These are phyloP conservation scores for Pseudomugil tenellus DNA, from an alignment of 2,797 vertebrate species.

Conservation along the genomic window DNA sequence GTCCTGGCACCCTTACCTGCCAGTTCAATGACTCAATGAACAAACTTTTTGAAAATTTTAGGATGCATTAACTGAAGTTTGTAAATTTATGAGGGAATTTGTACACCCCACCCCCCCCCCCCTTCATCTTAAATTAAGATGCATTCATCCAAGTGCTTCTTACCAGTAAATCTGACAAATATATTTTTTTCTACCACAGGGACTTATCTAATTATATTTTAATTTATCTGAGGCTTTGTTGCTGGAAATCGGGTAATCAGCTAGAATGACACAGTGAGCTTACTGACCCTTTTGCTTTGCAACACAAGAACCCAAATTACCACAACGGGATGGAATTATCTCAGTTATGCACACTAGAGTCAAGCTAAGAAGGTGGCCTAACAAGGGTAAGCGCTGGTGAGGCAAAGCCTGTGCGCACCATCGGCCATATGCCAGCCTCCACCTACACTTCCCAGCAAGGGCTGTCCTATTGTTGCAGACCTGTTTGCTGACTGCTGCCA, in stretches of 20 bases:
- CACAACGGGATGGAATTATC: constrained; percentile 24
- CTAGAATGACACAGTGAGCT: background rate
- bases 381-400: constrained; percentile 49
- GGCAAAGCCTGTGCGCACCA: constrained; percentile 47
- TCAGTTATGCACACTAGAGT: constrained; percentile 35
- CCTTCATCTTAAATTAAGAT: background rate
- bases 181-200: background rate
- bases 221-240: background rate
- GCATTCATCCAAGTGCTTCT: background rate
- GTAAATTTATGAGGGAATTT: too few relatives aligned
- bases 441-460: constrained; percentile 79
- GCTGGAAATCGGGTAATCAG: constrained; percentile 9
- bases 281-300: constrained; percentile 15
- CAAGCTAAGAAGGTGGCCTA: constrained; percentile 40
- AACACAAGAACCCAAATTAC: constrained; percentile 14
- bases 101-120: too few relatives aligned
- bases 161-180: constrained; percentile 4
- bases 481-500: constrained; percentile 68
- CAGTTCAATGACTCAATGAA: too few relatives aligned
- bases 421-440: constrained; percentile 70
- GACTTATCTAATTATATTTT: background rate
- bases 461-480: constrained; percentile 67
- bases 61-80: too few relatives aligned
- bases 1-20: too few relatives aligned
- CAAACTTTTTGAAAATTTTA: too few relatives aligned